These are phyloP conservation scores for Crepidodera aurea DNA, from an alignment of 2,888 invertebrate species.

Conservation along the genomic window DNA sequence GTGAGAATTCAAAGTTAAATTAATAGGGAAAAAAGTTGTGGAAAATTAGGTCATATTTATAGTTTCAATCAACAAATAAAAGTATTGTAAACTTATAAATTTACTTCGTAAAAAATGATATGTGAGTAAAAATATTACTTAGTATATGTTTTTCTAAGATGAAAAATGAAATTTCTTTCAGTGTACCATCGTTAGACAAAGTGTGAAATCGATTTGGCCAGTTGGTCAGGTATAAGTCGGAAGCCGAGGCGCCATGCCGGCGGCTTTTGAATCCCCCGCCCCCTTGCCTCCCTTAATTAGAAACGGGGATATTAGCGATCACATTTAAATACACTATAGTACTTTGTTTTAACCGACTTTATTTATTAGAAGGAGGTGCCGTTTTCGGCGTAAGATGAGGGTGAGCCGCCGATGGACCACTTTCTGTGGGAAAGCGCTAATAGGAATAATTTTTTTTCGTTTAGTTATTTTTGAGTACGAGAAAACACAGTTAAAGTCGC, in stretches of 20 bases:
- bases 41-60: too few relatives aligned
- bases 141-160: too few relatives aligned
- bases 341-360: constrained; percentile 44
- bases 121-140: too few relatives aligned
- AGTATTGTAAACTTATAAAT: too few relatives aligned
- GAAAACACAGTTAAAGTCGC: too few relatives aligned
- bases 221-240: constrained; percentile 47
- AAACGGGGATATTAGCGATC: constrained; percentile 50
- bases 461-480: background rate
- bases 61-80: too few relatives aligned
- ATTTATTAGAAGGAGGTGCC: constrained; percentile 41
- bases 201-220: constrained; percentile 57
- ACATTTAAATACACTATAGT: constrained; percentile 49
- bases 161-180: constrained; percentile 29
- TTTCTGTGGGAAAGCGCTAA: constrained; percentile 24
- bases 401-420: constrained; percentile 15
- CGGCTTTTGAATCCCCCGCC: constrained; percentile 51
- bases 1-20: too few relatives aligned
- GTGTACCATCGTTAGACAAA: constrained; percentile 47
- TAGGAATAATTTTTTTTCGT: background rate
- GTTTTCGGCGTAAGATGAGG: constrained; percentile 13
- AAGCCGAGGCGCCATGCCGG: constrained; percentile 56
- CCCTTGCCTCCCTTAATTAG: constrained; percentile 55
- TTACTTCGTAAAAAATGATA: too few relatives aligned
- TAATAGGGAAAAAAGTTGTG: too few relatives aligned